These are phyloP conservation scores for Atopsyche davidsoni DNA, from an alignment of 1,140 invertebrate genomes.

Conservation along the genomic window DNA sequence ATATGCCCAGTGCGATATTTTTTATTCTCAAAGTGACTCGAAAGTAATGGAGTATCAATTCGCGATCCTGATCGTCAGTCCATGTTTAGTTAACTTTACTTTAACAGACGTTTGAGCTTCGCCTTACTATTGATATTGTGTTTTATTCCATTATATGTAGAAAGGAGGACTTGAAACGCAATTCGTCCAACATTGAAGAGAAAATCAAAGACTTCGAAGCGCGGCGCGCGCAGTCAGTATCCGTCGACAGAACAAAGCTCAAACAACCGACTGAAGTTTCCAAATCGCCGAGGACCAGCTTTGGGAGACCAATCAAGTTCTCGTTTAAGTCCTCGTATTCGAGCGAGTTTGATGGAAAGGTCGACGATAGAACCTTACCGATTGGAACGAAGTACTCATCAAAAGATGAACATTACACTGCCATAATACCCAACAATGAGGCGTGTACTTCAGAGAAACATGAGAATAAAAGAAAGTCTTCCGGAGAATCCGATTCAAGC, in stretches of 20 bases:
- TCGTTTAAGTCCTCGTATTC: conserved; percentile 29
- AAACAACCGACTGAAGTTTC: conserved; percentile 24
- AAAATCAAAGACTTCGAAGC: conserved; percentile 29
- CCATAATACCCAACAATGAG: conserved; percentile 22
- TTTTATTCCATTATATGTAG: conserved; percentile 20
- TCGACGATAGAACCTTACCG: conserved; percentile 28
- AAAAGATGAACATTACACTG: conserved; percentile 27
- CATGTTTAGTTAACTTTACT: conserved; percentile 16
- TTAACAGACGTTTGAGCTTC: background rate
- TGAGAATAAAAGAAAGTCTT: conserved; percentile 4
- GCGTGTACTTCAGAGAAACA: background rate
- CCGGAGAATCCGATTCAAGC: background rate
- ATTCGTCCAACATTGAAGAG: conserved; percentile 30
- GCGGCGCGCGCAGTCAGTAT: conserved; percentile 14
- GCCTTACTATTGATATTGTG: conserved; percentile 2
- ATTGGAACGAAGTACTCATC: conserved; percentile 27
- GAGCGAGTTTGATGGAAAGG: conserved; percentile 26
- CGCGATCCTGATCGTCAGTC: conserved; percentile 21
- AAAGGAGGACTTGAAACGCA: conserved; percentile 30
- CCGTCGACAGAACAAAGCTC: conserved; percentile 21
- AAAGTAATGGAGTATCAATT: conserved; percentile 27
- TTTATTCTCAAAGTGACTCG: too few relatives aligned
- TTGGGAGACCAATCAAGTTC: conserved; percentile 28
- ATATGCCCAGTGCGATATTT: too few relatives aligned
- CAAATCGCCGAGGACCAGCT: conserved; percentile 29